Evolutionary conservation across 2,113 vertebrate genomes (phyloP).

Genomic region (Sminthopsis crassicaudata): DNA sequence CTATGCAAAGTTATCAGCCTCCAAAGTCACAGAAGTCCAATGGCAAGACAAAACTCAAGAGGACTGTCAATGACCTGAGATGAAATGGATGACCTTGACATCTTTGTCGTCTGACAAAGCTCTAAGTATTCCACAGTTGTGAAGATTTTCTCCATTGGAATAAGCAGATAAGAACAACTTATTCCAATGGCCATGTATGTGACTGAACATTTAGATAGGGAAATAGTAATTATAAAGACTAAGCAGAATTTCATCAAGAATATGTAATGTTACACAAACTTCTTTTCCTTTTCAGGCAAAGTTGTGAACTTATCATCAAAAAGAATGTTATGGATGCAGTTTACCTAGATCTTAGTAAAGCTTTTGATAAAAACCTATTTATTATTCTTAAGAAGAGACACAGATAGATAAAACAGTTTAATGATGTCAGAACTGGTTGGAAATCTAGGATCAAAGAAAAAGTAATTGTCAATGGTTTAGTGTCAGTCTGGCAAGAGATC

Average conservation of each 20-base stretch:
- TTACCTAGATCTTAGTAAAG: neutral
- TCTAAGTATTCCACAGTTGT: neutral
- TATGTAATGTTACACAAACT: neutral
- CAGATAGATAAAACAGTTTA: neutral
- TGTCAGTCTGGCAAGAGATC: neutral
- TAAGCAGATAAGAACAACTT: neutral
- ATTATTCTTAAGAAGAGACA: neutral
- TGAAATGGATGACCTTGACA: neutral
- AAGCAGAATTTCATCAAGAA: neutral
- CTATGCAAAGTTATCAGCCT: neutral
- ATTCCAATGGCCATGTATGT: neutral
- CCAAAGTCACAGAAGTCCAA: neutral
- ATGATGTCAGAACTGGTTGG: neutral
- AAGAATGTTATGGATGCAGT: neutral
- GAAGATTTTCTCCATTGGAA: neutral
- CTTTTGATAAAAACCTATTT: neutral
- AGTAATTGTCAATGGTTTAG: neutral
- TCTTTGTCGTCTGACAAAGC: neutral
- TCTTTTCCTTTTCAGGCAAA: neutral
- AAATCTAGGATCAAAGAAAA: neutral
- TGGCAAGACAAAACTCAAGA: neutral
- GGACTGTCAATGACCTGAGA: neutral
- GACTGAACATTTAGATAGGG: neutral
- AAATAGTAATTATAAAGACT: neutral
- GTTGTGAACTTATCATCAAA: neutral